Evolutionary conservation across 2,113 vertebrate species (phyloP), one percentile per base, ranked within the genome.

Genomic region (Myiagra hebetior): DNA sequence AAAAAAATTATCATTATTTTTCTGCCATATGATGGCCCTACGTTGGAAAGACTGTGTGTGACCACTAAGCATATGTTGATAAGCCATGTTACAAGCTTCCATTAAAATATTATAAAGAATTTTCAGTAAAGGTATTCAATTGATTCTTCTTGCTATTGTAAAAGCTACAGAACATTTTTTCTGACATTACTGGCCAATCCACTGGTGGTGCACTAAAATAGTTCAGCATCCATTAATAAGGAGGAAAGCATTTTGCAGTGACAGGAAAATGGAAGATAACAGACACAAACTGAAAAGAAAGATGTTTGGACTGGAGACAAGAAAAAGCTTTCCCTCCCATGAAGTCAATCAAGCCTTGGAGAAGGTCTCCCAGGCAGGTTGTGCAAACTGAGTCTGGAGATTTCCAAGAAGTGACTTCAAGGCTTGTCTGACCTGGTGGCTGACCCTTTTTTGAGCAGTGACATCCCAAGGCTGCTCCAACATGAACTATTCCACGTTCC

Each of bases 101-200:
- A 1, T 35, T 68, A 79, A 79, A 72, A 79, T 15, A 53, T 41
- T 57, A 52, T 14, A n/a, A 73, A 56, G 23, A 68, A 76, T 46
- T 31, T 17, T 26, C 37, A 59, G 15, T 80, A 84, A 64, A 76
- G 7, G 8, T 35, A 49, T 67, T 65, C 2, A 20, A 14, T 5
- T 46, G 37, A 42, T 77, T 77, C 11, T 85, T 79, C 37, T 41
- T 49, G 23, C 15, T 57, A 19, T 11, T 64, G 17, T 46, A 56
- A 89, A 87, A 41, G 10, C 2, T 49, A 64, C 3, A 59, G 22
- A 68, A 64, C 0, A 1, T 35, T 59, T 64, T 50, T 85, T 81
- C 24, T 78, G 24, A 47, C n/a, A 7, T 24, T 31, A n/a, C 7
- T 75, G 9, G 20, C 0, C 0, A 59, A 64, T 6, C 10, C 44